Base-by-base conservation (phyloP, 2,797 vertebrate species). In the Pseudochaenichthys georgianus region DNA sequence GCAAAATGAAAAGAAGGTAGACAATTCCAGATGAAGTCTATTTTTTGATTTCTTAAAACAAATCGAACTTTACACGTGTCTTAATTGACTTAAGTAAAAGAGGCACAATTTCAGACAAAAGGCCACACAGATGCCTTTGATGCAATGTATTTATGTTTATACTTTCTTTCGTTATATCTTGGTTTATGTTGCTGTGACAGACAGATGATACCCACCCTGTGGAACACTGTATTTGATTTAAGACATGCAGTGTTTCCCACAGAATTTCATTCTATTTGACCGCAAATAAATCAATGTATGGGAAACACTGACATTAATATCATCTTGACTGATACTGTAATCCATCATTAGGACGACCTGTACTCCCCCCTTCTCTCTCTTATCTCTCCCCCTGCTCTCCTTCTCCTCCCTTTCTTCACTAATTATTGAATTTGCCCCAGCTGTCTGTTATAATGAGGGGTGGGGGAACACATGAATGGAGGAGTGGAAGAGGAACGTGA, bases 381-480 rank as follows among this genome's bases (percentile, higher is more conserved):
- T 76, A 77, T 84, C 67, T 9, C 51, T 70, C 23, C 43, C 71
- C 45, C 12, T 74, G 31, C 55, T 55, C 68, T 64, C 45, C 12
- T 74, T 41, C 55, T 55, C 68, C 66, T 67, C 59, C 54, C 23
- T 0, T 41, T 64, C 46, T 53, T 53, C 42, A 9, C 63, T 85
- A 64, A 84, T 88, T 59, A 77, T 28, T 23, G 78, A 38, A 80
- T 78, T 28, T 50, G 31, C 45, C 17, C 43, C 59, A 13, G 69
- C 78, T 46, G 78, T 77, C 81, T 47, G 66, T 84, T 59, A 52
- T 5, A 63, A 73, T 55, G 4, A 80, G 43, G n/a, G 64, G 57
- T 13, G 52, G 28, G 63, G 16, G 52, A 69, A 38, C 38, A 17
- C 61, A 43, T 73, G 51, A 71, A 66, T 80, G 64, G 9, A 63